Evolutionary conservation across 2,888 invertebrate genomes (phyloP).

Genomic region (Chydorus sphaericus): DNA sequence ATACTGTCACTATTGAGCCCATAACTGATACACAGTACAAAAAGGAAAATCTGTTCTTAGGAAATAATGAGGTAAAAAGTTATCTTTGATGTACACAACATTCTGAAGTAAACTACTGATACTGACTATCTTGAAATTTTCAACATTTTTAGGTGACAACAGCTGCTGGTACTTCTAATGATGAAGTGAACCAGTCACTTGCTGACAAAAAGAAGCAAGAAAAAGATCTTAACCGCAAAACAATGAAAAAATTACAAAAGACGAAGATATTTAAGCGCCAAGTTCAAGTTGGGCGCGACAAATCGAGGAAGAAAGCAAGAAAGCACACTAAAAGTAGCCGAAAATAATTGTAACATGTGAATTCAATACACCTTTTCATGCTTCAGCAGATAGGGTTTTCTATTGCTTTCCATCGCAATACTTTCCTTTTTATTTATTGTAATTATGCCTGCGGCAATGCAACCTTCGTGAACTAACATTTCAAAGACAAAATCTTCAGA

Average conservation of each 20-base stretch:
- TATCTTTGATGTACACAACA: neutral
- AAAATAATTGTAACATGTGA: neutral
- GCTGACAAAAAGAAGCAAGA: neutral
- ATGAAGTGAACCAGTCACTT: neutral
- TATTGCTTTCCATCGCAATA: neutral
- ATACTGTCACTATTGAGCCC: neutral
- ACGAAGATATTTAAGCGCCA: neutral
- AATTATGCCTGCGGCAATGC: neutral
- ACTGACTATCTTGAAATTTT: neutral
- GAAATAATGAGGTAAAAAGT: constrained; percentile 2
- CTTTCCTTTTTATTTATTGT: neutral
- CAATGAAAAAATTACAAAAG: neutral
- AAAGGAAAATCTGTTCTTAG: neutral
- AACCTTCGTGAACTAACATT: neutral
- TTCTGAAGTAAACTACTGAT: neutral
- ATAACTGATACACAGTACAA: neutral
- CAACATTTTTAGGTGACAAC: too few species aligned
- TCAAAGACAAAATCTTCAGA: neutral
- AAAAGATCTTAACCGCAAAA: neutral
- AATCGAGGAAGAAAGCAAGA: neutral
- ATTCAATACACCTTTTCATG: neutral
- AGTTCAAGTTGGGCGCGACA: neutral
- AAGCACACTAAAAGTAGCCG: neutral
- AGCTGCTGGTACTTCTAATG: neutral
- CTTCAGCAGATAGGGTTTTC: neutral